phyloP scores from a whole-genome alignment of 2,797 vertebrate species.

The Xerus rutilus region DNA sequence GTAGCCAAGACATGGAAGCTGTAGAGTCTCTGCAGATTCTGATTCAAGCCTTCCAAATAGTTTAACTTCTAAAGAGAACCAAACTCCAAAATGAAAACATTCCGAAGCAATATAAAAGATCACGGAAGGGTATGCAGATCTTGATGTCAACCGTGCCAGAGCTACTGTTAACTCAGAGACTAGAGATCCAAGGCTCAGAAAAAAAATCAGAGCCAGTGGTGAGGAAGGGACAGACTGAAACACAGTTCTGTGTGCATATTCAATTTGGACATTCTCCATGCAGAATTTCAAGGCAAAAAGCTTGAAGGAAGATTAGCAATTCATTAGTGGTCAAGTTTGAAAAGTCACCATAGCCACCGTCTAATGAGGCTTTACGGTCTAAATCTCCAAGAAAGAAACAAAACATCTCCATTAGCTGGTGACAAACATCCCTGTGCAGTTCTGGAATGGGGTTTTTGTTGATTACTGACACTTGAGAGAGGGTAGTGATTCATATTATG shows the following conservation, averaged over 20 bases:
- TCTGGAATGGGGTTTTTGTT: conserved; percentile 71
- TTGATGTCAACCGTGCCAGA: background rate
- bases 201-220: background rate
- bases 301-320: conserved; percentile 60
- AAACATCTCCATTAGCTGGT: conserved; percentile 77
- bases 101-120: background rate
- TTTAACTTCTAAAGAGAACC: background rate
- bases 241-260: background rate
- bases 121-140: background rate
- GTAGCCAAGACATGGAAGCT: background rate
- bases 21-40: background rate
- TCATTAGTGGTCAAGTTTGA: conserved; percentile 77
- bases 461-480: conserved; percentile 82
- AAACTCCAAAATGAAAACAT: background rate
- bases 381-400: conserved; percentile 78
- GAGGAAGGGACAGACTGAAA: background rate
- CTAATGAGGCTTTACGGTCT: conserved; percentile 61
- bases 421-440: conserved; percentile 76
- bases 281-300: conserved; percentile 72
- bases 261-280: conserved; percentile 58
- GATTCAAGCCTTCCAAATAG: background rate
- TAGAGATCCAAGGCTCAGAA: background rate
- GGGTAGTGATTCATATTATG: conserved; percentile 83
- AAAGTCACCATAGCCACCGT: conserved; percentile 77
- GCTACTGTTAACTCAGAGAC: background rate